phyloP scores from a whole-genome alignment of 2,113 vertebrate species.

The Strix aluco region DNA sequence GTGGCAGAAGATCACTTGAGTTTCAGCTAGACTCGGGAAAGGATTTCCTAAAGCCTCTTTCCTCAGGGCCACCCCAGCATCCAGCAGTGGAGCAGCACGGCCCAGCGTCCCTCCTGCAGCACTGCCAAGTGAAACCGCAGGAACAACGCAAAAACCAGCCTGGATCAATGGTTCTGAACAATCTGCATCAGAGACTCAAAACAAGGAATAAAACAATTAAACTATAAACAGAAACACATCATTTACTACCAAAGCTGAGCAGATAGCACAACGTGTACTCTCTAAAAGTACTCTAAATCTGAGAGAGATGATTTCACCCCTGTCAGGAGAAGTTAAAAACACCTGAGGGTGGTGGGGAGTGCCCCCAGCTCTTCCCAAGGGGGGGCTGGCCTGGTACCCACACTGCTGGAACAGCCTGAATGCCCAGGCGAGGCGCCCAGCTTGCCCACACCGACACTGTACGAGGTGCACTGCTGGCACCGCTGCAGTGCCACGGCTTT shows the following conservation, averaged over 20 bases:
- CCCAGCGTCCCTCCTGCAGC: not conserved
- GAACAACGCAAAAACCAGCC: not conserved
- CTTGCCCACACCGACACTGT: fast-evolving
- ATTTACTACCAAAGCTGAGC: not conserved
- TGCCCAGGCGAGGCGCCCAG: not conserved
- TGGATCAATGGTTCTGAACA: not conserved
- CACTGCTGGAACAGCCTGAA: not conserved
- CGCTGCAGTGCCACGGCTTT: not conserved
- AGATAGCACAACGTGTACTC: not conserved
- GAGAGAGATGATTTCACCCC: not conserved
- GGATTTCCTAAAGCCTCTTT: not conserved
- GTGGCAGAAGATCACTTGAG: not conserved
- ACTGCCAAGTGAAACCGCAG: not conserved
- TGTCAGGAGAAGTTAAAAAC: not conserved
- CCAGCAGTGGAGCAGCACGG: not conserved
- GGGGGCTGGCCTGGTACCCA: fast-evolving
- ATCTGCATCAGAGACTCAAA: not conserved
- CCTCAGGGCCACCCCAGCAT: not conserved
- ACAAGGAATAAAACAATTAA: not conserved
- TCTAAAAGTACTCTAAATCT: not conserved
- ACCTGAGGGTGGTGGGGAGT: not conserved
- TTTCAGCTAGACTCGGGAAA: not conserved
- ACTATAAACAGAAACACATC: not conserved
- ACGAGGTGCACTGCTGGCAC: not conserved
- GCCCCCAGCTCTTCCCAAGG: not conserved